Evolutionary conservation across 2,113 vertebrate genomes (phyloP).

Genomic region (Stigmatopora nigra): DNA sequence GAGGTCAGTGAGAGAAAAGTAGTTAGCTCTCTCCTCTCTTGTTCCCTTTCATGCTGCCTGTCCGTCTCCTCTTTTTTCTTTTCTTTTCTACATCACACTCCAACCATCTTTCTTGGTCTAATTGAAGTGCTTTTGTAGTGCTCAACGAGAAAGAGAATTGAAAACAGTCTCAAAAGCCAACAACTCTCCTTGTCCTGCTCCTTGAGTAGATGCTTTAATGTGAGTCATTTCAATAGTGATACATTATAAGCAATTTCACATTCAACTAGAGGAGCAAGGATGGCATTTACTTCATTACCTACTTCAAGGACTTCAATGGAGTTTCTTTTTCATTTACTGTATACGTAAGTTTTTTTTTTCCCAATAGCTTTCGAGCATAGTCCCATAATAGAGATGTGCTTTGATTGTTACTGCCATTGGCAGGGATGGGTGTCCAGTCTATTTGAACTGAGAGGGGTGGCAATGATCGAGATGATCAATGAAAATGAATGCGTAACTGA

Average conservation of each 20-base stretch:
- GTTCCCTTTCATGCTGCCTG: conserved; percentile 2
- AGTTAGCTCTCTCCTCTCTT: conserved; percentile 43
- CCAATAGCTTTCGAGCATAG: background rate
- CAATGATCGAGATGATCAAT: too few relatives aligned
- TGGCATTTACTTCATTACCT: background rate
- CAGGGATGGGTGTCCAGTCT: too few relatives aligned
- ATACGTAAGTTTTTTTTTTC: background rate
- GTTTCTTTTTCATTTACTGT: background rate
- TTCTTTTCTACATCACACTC: conserved; percentile 22
- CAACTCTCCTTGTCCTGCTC: conserved; percentile 61
- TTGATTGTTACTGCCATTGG: background rate
- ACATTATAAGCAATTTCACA: conserved; percentile 14
- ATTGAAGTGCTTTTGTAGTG: conserved; percentile 98
- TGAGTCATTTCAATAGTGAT: conserved; percentile 50
- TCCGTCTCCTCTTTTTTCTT: conserved; percentile 13
- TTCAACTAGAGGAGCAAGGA: conserved; percentile 9
- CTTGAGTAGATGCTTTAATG: conserved; percentile 57
- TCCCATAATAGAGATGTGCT: background rate
- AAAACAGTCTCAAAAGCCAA: conserved; percentile 86
- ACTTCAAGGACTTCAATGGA: background rate
- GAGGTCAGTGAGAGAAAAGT: conserved; percentile 46
- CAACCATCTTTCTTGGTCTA: conserved; percentile 62
- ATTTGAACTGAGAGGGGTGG: too few relatives aligned
- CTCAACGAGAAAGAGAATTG: conserved; percentile 84
- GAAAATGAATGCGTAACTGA: too few relatives aligned